Evolutionary conservation across 2,888 invertebrate genomes (phyloP).

Genomic region (Thymelicus lineola): DNA sequence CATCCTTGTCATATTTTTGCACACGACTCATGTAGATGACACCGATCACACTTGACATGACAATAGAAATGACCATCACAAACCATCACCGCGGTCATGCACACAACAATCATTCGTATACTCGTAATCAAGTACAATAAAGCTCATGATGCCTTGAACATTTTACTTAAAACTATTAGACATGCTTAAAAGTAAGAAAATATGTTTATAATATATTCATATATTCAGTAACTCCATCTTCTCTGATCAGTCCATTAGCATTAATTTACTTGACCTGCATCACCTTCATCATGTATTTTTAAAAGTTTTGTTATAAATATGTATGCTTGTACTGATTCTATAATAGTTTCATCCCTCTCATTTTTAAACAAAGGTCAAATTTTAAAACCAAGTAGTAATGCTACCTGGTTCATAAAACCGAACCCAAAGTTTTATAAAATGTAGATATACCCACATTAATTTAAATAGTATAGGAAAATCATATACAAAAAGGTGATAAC

Average conservation of each 20-base stretch:
- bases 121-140: conserved; percentile 41
- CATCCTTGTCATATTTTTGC: conserved; percentile 41
- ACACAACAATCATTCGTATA: conserved; percentile 46
- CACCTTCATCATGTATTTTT: not conserved
- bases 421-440: not conserved
- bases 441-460: too few relatives aligned
- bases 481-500: too few relatives aligned
- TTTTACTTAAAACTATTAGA: conserved; percentile 26
- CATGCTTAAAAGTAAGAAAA: conserved; percentile 4
- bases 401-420: too few relatives aligned
- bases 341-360: too few relatives aligned
- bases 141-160: conserved; percentile 47
- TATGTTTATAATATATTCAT: not conserved
- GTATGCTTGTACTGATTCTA: too few relatives aligned
- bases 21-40: conserved; percentile 37
- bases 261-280: too few relatives aligned
- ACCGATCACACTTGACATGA: conserved; percentile 43
- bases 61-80: conserved; percentile 31
- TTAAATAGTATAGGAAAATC: too few relatives aligned
- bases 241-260: too few relatives aligned
- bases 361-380: too few relatives aligned
- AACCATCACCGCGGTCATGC: conserved; percentile 51
- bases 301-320: too few relatives aligned
- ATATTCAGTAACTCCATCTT: too few relatives aligned
- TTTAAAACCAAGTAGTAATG: too few relatives aligned